phyloP scores from a whole-genome alignment of 37 sponge, comb jelly and placozoan species.

The Ephydatia muelleri region DNA sequence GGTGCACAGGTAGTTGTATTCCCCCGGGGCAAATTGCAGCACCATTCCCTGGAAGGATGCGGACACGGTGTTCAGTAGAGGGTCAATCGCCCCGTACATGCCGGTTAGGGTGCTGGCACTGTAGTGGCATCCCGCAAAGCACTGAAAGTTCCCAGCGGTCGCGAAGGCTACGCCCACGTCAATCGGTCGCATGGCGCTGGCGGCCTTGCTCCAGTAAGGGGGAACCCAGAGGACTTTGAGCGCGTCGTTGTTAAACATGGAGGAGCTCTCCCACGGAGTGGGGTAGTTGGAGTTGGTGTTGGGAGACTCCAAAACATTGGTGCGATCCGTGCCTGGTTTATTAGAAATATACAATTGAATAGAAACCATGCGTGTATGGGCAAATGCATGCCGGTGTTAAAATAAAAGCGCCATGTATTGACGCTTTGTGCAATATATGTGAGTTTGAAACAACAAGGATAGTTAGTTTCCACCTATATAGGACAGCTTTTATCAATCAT shows the following conservation, averaged over 20 bases:
- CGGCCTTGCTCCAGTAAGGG: neutral
- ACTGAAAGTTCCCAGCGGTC: conserved; percentile 82
- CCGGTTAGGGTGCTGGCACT: conserved; percentile 49
- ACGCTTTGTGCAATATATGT: no score
- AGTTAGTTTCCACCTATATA: no score
- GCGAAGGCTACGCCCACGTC: conserved; percentile 73
- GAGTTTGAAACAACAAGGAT: no score
- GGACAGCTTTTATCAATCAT: no score
- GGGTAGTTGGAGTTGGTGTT: conserved; percentile 87
- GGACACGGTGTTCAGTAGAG: conserved; percentile 89
- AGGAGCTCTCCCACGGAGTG: conserved; percentile 74
- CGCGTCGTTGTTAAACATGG: conserved; percentile 70
- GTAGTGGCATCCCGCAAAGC: conserved; percentile 34
- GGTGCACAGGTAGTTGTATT: conserved; percentile 92
- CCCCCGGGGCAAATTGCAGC: conserved; percentile 65
- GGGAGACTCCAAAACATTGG: conserved; percentile 81
- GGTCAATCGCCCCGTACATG: conserved; percentile 49
- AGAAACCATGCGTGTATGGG: neutral
- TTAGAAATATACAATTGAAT: neutral
- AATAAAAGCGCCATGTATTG: neutral
- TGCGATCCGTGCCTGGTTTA: conserved; percentile 85
- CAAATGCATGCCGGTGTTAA: neutral
- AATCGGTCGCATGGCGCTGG: neutral
- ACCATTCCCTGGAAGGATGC: conserved; percentile 90
- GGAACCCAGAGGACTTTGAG: conserved; percentile 40